Evolutionary conservation across 2,113 vertebrate species (phyloP).

Genomic region (Mobula birostris): DNA sequence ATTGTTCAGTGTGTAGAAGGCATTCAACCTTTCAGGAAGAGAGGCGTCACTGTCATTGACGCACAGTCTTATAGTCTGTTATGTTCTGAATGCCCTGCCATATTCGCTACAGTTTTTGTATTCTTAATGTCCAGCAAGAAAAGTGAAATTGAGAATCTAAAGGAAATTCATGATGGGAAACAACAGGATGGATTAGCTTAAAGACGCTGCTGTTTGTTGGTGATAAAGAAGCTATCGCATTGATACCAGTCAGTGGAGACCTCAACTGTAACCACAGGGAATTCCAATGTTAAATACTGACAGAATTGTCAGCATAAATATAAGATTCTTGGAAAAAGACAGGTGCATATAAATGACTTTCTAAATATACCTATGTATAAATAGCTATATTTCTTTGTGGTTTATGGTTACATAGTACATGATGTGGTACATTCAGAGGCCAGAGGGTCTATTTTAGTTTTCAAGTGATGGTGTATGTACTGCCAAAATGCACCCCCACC

Average conservation of each 20-base stretch:
- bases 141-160: not conserved
- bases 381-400: not conserved
- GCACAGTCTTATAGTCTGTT: too few species aligned
- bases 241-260: not conserved
- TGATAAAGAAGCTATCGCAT: not conserved
- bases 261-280: not conserved
- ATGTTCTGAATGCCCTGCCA: too few species aligned
- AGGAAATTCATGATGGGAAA: not conserved
- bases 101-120: too few species aligned
- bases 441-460: not conserved
- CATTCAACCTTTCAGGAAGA: too few species aligned
- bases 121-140: not conserved
- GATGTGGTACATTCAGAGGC: not conserved
- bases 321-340: not conserved
- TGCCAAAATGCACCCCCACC: not conserved
- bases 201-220: not conserved
- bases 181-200: not conserved
- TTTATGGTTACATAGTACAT: not conserved
- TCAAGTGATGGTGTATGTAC: not conserved
- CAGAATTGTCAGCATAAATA: not conserved
- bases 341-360: not conserved
- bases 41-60: too few species aligned
- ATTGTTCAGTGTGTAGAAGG: too few species aligned
- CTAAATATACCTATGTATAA: not conserved
- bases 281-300: not conserved